These are phyloP conservation scores for Drosophila prolongata DNA, from an alignment of 2,888 invertebrate species.

Conservation along the genomic window DNA sequence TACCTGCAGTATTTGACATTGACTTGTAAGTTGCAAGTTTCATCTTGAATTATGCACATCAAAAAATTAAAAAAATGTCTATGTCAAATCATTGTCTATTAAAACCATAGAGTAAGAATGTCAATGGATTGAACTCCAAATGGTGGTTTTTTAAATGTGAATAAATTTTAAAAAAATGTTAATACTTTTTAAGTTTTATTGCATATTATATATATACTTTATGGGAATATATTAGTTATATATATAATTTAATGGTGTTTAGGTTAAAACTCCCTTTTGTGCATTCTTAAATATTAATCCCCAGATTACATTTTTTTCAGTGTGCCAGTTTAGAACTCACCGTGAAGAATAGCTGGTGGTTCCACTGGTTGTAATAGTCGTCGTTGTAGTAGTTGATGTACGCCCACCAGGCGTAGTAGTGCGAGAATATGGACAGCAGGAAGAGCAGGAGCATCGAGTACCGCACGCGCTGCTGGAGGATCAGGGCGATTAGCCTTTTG, in stretches of 20 bases:
- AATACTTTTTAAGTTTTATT: too few relatives aligned
- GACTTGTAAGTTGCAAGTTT: slow-evolving; percentile 16
- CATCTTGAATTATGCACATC: neutral
- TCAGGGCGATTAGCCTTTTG: slow-evolving; percentile 86
- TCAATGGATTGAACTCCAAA: too few relatives aligned
- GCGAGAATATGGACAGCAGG: slow-evolving; percentile 87
- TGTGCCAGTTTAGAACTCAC: slow-evolving; percentile 71
- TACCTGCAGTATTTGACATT: slow-evolving; percentile 21
- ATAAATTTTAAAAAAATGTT: too few relatives aligned
- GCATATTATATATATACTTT: too few relatives aligned
- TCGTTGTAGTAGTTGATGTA: slow-evolving; percentile 90
- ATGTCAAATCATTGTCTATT: too few relatives aligned
- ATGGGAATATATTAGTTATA: too few relatives aligned
- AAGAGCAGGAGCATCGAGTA: slow-evolving; percentile 88
- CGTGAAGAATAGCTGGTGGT: slow-evolving; percentile 88
- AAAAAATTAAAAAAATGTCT: neutral
- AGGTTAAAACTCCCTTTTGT: too few relatives aligned
- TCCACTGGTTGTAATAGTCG: slow-evolving; percentile 89
- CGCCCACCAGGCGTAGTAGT: slow-evolving; percentile 90
- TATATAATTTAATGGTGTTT: too few relatives aligned
- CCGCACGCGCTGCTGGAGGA: slow-evolving; percentile 86
- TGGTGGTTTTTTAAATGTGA: too few relatives aligned
- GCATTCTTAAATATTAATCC: too few relatives aligned
- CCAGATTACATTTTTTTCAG: neutral
- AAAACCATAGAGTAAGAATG: too few relatives aligned